These are phyloP conservation scores for Spizaetus ornatus DNA, from an alignment of 2,113 vertebrate genomes.

Conservation along the genomic window DNA sequence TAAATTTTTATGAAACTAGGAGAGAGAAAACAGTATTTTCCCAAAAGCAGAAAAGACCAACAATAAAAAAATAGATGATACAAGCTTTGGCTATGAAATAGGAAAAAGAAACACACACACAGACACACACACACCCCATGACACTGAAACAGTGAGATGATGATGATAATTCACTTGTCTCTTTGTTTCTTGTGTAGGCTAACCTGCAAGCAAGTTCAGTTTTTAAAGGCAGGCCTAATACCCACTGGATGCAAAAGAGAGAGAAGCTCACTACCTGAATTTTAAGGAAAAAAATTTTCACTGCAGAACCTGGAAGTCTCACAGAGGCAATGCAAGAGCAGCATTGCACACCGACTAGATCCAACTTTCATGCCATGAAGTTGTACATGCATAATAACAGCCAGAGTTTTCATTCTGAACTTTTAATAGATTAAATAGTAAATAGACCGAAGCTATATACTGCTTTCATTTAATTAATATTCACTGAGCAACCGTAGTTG, in stretches of 20 bases:
- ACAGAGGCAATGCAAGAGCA: background rate
- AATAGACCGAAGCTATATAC: background rate
- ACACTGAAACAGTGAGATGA: background rate
- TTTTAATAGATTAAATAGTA: background rate
- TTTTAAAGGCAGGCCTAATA: background rate
- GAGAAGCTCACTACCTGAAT: background rate
- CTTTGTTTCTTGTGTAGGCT: background rate
- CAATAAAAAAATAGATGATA: background rate
- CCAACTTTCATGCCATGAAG: background rate
- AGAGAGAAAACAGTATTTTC: background rate
- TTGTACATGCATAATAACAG: background rate
- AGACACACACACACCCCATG: no score
- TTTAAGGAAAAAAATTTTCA: background rate
- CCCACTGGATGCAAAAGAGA: background rate
- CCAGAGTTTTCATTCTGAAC: background rate
- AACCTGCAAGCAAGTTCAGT: background rate
- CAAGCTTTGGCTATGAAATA: background rate
- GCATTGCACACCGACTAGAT: fast-evolving
- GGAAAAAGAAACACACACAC: background rate
- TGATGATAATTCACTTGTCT: background rate
- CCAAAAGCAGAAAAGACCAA: background rate
- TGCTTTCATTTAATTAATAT: background rate
- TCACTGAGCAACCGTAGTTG: background rate
- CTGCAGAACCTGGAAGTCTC: background rate
- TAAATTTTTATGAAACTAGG: background rate